phyloP scores from a whole-genome alignment of 2,113 vertebrate genomes.

The Megalops atlanticus region DNA sequence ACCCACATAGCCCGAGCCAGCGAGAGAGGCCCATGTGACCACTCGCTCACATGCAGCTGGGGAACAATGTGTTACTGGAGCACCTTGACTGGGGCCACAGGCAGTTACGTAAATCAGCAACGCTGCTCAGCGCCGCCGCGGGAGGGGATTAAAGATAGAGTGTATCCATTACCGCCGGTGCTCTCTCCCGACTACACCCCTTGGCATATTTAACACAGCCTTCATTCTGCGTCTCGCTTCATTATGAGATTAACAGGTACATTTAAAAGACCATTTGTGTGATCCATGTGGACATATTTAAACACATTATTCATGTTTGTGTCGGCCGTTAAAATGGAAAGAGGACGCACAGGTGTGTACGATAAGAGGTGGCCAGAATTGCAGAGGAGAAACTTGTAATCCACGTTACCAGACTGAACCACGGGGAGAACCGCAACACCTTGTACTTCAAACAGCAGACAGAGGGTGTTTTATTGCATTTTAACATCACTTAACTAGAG shows the following conservation, averaged over 20 bases:
- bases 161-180: too few relatives aligned
- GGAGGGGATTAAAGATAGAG: background rate
- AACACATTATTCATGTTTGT: background rate
- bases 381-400: background rate
- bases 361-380: background rate
- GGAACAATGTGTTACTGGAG: conserved; percentile 68
- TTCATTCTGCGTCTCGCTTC: too few relatives aligned
- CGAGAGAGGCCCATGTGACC: conserved; percentile 61
- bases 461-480: too few relatives aligned
- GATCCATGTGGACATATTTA: too few relatives aligned
- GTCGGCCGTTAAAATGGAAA: background rate
- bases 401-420: background rate
- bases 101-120: conserved; percentile 37
- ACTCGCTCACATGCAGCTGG: conserved; percentile 62
- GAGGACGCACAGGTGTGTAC: background rate
- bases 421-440: background rate
- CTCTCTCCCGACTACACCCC: too few relatives aligned
- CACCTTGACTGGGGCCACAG: conserved; percentile 56
- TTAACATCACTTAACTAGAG: too few relatives aligned
- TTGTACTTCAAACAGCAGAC: background rate
- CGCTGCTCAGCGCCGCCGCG: background rate
- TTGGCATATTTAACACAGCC: background rate
- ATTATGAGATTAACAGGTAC: too few relatives aligned
- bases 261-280: background rate
- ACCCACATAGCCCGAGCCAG: conserved; percentile 63